Percentiles rank a stretch among this genome's conserved stretches.
Conservation (phyloP, 64 coral and sea anemone genomes). For the Astreopora myriophthalma region DNA sequence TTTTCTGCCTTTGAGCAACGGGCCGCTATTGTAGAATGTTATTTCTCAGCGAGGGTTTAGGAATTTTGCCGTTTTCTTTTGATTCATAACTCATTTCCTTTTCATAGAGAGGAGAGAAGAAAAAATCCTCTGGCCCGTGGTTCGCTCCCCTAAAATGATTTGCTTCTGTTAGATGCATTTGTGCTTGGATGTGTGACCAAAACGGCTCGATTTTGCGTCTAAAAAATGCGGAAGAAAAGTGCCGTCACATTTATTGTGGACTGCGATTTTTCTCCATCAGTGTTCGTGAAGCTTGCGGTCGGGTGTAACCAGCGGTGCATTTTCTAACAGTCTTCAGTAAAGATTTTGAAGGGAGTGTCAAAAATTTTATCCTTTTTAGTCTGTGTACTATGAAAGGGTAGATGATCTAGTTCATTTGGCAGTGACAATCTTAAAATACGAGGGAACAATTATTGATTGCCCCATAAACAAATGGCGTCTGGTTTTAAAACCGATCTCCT, state of each 20-base stretch:
- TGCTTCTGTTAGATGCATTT: background rate
- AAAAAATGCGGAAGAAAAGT: too few species aligned
- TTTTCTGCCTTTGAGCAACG: conserved; percentile 87
- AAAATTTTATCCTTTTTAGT: background rate
- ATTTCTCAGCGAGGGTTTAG: background rate
- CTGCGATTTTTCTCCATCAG: too few species aligned
- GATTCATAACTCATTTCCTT: background rate
- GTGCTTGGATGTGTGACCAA: too few species aligned
- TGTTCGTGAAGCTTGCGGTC: too few species aligned
- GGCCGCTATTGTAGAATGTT: conserved; percentile 69
- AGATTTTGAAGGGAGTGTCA: background rate
- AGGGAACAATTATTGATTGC: background rate
- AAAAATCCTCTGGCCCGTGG: background rate
- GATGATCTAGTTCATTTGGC: too few species aligned
- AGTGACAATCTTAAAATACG: background rate
- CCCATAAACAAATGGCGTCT: background rate
- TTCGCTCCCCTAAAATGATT: background rate
- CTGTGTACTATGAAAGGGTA: background rate
- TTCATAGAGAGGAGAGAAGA: background rate
- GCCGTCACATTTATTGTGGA: too few species aligned
- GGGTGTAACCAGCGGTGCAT: too few species aligned
- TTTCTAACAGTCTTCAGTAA: background rate
- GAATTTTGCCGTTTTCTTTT: background rate
- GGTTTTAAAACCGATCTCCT: background rate
- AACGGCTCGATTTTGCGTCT: too few species aligned